Base-by-base conservation (phyloP, 64 coral and sea anemone species). In the Dendronephthya gigantea region DNA sequence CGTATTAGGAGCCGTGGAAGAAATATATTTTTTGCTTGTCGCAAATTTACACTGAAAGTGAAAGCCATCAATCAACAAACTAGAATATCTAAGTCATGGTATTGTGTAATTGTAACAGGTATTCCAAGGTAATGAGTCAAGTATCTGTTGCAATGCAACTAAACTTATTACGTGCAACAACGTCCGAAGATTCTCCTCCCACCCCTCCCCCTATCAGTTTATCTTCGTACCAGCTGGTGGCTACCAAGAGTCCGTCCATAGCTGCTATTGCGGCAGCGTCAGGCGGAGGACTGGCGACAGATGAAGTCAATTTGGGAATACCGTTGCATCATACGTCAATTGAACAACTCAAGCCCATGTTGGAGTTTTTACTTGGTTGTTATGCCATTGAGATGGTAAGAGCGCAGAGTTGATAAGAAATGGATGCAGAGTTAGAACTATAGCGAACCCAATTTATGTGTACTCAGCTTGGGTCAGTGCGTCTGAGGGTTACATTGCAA, bases 301-400 rank as follows among this genome's bases (percentile, higher is more conserved):
- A 96, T 69, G 94, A 96, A 81, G 88, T 93, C 28, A 86, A 93
- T 72, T 81, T 97, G 50, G 90, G 79, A 9, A 47, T 98, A 22
- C 95, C 95, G 0, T 9, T 93, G 31, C 95, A 98, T 40, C 79
- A 91, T 55, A 98, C 90, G 0, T 68, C 84, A 8, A 51, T 88
- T 33, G 84, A 76, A 2, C 87, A 84, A 28, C 68, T 93, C 38
- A 98, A 93, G 52, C 52, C 90, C 2, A 33, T 98, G 16, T 31
- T 98, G 82, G 92, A 98, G 31, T 98, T 98, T 52, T 85, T 98
- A 2, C 93, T 98, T 90, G 90, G 84, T 27, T 98, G 95, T 83
- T 98, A 98, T 79, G 87, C 95, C 32, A 69, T 98, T 29, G 95
- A 98, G 23, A 93, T 98, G 92, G 95, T 98, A 85, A 91, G 88